Conservation (phyloP, 2,888 invertebrate genomes). For the Ferrisia virgata region DNA sequence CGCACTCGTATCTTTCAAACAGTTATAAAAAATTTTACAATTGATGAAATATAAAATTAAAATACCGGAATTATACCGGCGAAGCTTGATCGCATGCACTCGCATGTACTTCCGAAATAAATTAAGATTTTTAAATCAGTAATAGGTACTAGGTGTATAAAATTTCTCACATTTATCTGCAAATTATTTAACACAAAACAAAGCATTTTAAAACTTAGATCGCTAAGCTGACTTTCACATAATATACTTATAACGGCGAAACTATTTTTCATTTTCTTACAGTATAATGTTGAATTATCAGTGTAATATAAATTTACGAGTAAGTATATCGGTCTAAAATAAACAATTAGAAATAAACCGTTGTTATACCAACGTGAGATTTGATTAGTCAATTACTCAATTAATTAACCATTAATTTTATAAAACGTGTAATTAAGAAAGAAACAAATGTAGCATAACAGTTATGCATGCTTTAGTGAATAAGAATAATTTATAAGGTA, state of each 20-base stretch:
- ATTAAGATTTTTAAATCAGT: neutral
- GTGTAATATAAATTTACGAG: neutral
- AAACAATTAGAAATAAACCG: slow-evolving; percentile 36
- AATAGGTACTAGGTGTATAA: neutral
- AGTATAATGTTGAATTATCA: neutral
- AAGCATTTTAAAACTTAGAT: neutral
- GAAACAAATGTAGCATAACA: too few species aligned
- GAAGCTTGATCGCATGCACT: neutral
- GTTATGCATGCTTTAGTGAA: too few species aligned
- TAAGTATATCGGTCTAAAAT: neutral
- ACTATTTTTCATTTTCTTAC: neutral
- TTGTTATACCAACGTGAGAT: neutral
- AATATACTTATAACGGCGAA: slow-evolving; percentile 23
- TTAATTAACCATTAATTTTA: slow-evolving; percentile 14
- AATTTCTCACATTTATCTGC: neutral
- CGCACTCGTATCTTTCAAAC: neutral
- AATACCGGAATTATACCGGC: neutral
- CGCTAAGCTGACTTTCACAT: neutral
- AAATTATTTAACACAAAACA: neutral
- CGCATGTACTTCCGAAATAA: neutral
- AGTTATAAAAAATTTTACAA: neutral
- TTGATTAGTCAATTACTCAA: too few species aligned
- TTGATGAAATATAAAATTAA: neutral
- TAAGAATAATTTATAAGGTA: too few species aligned
- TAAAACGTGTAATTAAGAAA: slow-evolving; percentile 7